Conservation (phyloP, 1,140 invertebrate genomes). For the Dufourea novaeangliae region DNA sequence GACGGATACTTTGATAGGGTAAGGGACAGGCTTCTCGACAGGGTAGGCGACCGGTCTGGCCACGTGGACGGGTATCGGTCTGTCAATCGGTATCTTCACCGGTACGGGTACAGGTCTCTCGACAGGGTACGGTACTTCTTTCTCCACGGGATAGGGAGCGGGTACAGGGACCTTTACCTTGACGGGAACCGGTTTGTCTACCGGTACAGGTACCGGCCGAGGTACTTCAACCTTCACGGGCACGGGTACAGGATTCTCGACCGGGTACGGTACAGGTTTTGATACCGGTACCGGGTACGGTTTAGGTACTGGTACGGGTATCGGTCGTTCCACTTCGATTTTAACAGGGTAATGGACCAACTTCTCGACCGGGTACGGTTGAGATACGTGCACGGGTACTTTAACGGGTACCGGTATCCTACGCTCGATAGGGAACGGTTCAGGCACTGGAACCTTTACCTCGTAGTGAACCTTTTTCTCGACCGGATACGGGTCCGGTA, state of each 20-base stretch:
- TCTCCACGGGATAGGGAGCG: slow-evolving; percentile 85
- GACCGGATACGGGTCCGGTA: slow-evolving; percentile 85
- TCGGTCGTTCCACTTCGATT: slow-evolving; percentile 75
- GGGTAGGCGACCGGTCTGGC: slow-evolving; percentile 82
- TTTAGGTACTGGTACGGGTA: slow-evolving; percentile 86
- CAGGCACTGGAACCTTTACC: slow-evolving; percentile 82
- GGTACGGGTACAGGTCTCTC: slow-evolving; percentile 85
- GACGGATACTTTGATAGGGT: slow-evolving; percentile 83
- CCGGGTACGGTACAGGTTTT: slow-evolving; percentile 77
- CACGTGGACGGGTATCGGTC: slow-evolving; percentile 82
- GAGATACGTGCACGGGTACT: slow-evolving; percentile 83
- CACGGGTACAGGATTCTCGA: slow-evolving; percentile 84
- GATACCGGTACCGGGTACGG: slow-evolving; percentile 72
- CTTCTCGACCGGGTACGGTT: slow-evolving; percentile 81
- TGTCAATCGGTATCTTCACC: slow-evolving; percentile 83
- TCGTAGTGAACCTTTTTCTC: slow-evolving; percentile 85
- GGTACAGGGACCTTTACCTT: slow-evolving; percentile 85
- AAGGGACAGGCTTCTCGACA: slow-evolving; percentile 86
- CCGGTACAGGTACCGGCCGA: slow-evolving; percentile 82
- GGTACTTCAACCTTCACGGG: slow-evolving; percentile 85
- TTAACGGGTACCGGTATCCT: slow-evolving; percentile 80
- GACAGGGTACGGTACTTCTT: slow-evolving; percentile 83
- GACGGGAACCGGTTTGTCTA: slow-evolving; percentile 83
- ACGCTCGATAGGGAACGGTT: slow-evolving; percentile 74
- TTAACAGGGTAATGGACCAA: slow-evolving; percentile 76